phyloP scores from a whole-genome alignment of 1,140 invertebrate species.

The Zelostemma sp. region DNA sequence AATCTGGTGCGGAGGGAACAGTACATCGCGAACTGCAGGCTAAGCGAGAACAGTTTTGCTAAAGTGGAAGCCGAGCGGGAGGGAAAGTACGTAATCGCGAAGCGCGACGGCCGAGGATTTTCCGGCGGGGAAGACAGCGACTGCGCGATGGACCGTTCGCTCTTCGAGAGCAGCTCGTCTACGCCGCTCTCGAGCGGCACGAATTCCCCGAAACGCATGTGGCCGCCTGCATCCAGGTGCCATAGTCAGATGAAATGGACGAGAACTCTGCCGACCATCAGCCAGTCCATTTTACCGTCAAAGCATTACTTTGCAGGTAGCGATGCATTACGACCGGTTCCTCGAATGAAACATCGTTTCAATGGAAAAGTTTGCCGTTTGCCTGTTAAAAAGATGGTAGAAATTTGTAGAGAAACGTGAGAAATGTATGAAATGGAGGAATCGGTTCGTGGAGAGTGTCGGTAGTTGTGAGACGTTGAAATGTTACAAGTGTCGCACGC shows the following conservation, averaged over 20 bases:
- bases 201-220: constrained; percentile 76
- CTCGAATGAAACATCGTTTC: constrained; percentile 7
- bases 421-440: constrained; percentile 8
- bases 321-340: constrained; percentile 15
- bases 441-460: constrained; percentile 8
- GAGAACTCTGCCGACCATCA: constrained; percentile 63
- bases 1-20: constrained; percentile 60
- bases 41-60: constrained; percentile 57
- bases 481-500: constrained; percentile 14
- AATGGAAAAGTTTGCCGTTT: too few species aligned
- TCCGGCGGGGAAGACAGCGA: constrained; percentile 65
- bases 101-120: constrained; percentile 47
- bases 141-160: constrained; percentile 69
- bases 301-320: constrained; percentile 66
- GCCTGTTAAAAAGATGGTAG: too few species aligned
- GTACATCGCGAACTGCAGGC: constrained; percentile 52
- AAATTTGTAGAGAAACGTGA: too few species aligned
- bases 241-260: constrained; percentile 64
- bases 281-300: constrained; percentile 59
- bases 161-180: constrained; percentile 75
- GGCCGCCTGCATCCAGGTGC: constrained; percentile 68
- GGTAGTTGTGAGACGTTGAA: constrained; percentile 13
- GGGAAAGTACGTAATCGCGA: constrained; percentile 38
- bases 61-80: constrained; percentile 59
- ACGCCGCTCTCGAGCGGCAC: constrained; percentile 76